phyloP scores from a whole-genome alignment of 2,888 invertebrate genomes.

The Caenorhabditis zanzibari region DNA sequence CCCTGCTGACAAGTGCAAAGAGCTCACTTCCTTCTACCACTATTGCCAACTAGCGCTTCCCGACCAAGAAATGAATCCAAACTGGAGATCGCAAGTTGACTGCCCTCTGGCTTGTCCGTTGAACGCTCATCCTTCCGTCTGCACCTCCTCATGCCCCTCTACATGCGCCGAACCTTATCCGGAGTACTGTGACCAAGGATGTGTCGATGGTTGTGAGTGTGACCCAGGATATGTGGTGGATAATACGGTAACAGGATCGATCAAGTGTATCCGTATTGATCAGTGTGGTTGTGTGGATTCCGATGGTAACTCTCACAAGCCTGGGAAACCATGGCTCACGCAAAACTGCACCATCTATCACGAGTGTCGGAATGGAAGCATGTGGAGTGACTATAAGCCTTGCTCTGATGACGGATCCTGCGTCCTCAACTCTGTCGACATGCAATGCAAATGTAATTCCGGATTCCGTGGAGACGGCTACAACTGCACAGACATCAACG shows the following conservation, averaged over 20 bases:
- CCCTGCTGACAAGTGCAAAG: conserved; percentile 60
- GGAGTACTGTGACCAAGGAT: conserved; percentile 65
- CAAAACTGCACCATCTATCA: conserved; percentile 71
- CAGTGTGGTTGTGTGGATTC: conserved; percentile 77
- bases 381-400: conserved; percentile 69
- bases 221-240: conserved; percentile 79
- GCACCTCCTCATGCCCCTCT: conserved; percentile 74
- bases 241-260: conserved; percentile 52
- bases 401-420: conserved; percentile 72
- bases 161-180: conserved; percentile 73
- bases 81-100: conserved; percentile 58
- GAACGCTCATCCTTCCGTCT: conserved; percentile 67
- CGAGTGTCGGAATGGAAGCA: conserved; percentile 73
- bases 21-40: conserved; percentile 63
- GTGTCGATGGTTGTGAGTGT: conserved; percentile 82
- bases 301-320: conserved; percentile 71
- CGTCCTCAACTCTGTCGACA: conserved; percentile 37
- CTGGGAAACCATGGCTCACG: conserved; percentile 71
- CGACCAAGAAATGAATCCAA: conserved; percentile 25
- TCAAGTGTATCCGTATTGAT: conserved; percentile 67
- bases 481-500: conserved; percentile 75
- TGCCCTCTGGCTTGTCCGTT: conserved; percentile 70
- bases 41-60: conserved; percentile 63
- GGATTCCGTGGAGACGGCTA: conserved; percentile 74
- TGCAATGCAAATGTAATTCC: conserved; percentile 68